These are phyloP conservation scores for Ictidomys tridecemlineatus DNA, from an alignment of 2,113 vertebrate species.

Conservation along the genomic window DNA sequence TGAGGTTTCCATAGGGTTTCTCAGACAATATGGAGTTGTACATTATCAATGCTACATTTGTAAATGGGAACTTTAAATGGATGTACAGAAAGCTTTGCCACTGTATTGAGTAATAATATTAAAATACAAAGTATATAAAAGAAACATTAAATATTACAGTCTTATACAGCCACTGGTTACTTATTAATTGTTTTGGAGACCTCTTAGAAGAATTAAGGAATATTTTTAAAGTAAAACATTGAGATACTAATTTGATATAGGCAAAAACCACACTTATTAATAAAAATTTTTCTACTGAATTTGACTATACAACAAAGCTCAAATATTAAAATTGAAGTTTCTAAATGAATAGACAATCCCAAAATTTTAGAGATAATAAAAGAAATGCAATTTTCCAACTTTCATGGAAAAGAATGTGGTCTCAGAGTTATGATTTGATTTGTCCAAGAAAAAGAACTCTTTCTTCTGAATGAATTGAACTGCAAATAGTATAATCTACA, in stretches of 20 bases:
- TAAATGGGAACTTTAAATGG: conserved; percentile 14
- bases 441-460: not conserved
- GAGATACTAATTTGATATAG: not conserved
- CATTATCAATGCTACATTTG: not conserved
- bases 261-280: not conserved
- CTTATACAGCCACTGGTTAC: not conserved
- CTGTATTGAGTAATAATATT: not conserved
- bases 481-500: not conserved
- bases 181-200: conserved; percentile 25
- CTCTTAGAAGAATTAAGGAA: not conserved
- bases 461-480: conserved; percentile 19
- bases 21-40: not conserved
- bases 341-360: not conserved
- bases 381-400: not conserved
- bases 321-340: conserved; percentile 28
- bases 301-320: not conserved
- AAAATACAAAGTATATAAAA: not conserved
- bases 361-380: not conserved
- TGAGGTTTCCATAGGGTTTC: not conserved
- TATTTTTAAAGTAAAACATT: not conserved
- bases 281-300: not conserved
- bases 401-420: not conserved
- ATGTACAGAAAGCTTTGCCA: not conserved
- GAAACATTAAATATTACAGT: not conserved
- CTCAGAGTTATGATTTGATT: not conserved